phyloP scores from a whole-genome alignment of 2,888 invertebrate species.

The Polyploca ridens region DNA sequence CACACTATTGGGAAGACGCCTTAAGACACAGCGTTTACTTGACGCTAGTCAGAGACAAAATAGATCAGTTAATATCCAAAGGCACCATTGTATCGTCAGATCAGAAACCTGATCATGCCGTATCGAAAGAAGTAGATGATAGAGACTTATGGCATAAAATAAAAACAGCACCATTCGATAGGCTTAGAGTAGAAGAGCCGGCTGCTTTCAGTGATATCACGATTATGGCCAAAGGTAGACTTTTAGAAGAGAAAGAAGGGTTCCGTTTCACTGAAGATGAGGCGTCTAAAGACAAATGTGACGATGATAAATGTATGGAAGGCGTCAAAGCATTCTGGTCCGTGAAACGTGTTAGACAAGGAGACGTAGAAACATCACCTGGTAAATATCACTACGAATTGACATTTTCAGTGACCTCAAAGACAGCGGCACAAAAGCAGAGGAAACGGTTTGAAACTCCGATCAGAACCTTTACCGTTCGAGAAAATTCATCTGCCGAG shows the following conservation, averaged over 20 bases:
- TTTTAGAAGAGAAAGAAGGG: conserved; percentile 80
- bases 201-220: conserved; percentile 86
- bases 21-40: conserved; percentile 88
- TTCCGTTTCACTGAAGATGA: conserved; percentile 84
- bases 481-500: conserved; percentile 68
- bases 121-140: conserved; percentile 68
- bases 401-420: conserved; percentile 85
- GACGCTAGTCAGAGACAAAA: conserved; percentile 85
- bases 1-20: conserved; percentile 87
- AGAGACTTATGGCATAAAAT: conserved; percentile 79
- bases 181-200: conserved; percentile 65
- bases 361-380: conserved; percentile 74
- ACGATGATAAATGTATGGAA: conserved; percentile 76
- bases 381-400: conserved; percentile 86
- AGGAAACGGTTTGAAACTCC: conserved; percentile 80
- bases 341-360: conserved; percentile 87
- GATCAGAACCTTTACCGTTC: conserved; percentile 87
- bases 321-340: conserved; percentile 87
- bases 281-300: conserved; percentile 58
- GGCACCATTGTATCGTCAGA: conserved; percentile 56
- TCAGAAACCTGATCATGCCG: conserved; percentile 47
- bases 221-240: conserved; percentile 86
- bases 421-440: conserved; percentile 75
- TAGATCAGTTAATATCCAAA: conserved; percentile 77
- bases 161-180: conserved; percentile 74